These are phyloP conservation scores for Stichopus chloronotus DNA, from an alignment of 35 echinoderm and acorn worm species.

Conservation along the genomic window DNA sequence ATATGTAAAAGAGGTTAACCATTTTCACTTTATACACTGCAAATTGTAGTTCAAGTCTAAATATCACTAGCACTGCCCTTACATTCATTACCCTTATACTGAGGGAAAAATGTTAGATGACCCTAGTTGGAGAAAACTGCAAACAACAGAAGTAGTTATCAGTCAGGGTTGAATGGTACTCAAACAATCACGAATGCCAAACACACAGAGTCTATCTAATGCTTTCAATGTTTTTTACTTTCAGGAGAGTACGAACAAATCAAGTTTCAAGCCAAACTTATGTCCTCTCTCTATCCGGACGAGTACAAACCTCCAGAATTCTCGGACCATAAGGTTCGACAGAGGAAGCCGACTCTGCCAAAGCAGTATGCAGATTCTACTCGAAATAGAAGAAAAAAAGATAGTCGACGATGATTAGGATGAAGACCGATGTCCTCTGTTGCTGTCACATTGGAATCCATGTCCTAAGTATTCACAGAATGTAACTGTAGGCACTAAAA, in stretches of 20 bases:
- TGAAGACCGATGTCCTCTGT: not conserved
- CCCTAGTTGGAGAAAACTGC: not conserved
- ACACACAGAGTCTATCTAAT: not conserved
- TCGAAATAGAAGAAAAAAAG: not conserved
- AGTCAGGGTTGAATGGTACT: not conserved
- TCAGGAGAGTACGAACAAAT: constrained; percentile 45
- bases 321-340: not conserved
- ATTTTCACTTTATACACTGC: too few relatives aligned
- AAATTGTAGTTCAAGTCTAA: too few relatives aligned
- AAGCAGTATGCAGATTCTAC: constrained; percentile 36
- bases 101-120: not conserved
- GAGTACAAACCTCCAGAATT: constrained; percentile 27
- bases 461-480: not conserved
- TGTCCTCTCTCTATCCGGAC: constrained; percentile 23
- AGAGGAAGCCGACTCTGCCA: not conserved
- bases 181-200: not conserved
- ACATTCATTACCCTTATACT: too few relatives aligned
- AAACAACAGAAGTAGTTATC: not conserved
- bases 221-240: not conserved
- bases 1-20: too few relatives aligned
- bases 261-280: constrained; percentile 42
- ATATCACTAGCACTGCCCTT: too few relatives aligned
- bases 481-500: too few relatives aligned
- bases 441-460: not conserved
- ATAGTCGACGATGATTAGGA: not conserved